Conservation (phyloP, 2,113 vertebrate species). For the pig (Sus scrofa) region DNA sequence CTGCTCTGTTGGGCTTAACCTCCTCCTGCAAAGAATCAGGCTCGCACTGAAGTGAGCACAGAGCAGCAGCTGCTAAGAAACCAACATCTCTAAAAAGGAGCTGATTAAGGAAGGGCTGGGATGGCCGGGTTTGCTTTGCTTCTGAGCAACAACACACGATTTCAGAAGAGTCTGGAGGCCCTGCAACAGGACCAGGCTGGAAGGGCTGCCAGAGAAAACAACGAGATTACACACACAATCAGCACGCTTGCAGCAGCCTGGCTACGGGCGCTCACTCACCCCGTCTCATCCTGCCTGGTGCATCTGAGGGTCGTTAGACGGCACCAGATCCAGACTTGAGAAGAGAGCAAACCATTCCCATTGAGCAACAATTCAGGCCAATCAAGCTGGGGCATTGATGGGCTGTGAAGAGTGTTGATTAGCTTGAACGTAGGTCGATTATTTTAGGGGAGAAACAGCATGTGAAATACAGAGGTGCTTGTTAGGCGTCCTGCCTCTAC, state of each 20-base stretch:
- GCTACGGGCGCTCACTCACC: not conserved
- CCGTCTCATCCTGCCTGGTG: not conserved
- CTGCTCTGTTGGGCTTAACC: not conserved
- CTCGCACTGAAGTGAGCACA: not conserved
- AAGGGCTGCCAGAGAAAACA: not conserved
- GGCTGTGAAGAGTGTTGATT: not conserved
- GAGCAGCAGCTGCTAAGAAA: not conserved
- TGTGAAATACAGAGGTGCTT: not conserved
- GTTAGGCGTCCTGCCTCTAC: not conserved
- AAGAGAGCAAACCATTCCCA: not conserved
- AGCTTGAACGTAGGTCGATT: not conserved
- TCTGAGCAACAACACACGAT: not conserved
- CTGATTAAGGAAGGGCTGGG: not conserved
- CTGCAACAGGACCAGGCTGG: not conserved
- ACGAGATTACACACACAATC: not conserved
- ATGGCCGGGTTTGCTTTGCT: not conserved
- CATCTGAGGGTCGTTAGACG: not conserved
- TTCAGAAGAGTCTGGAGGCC: not conserved
- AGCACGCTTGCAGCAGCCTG: not conserved
- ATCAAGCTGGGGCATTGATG: not conserved
- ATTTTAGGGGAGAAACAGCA: not conserved
- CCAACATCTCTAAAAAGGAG: not conserved
- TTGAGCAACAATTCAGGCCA: not conserved
- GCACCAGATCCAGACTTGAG: constrained; percentile 7
- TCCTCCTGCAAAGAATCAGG: not conserved